Evolutionary conservation across 2,797 vertebrate genomes (phyloP).

Genomic region (Neosalanx taihuensis): DNA sequence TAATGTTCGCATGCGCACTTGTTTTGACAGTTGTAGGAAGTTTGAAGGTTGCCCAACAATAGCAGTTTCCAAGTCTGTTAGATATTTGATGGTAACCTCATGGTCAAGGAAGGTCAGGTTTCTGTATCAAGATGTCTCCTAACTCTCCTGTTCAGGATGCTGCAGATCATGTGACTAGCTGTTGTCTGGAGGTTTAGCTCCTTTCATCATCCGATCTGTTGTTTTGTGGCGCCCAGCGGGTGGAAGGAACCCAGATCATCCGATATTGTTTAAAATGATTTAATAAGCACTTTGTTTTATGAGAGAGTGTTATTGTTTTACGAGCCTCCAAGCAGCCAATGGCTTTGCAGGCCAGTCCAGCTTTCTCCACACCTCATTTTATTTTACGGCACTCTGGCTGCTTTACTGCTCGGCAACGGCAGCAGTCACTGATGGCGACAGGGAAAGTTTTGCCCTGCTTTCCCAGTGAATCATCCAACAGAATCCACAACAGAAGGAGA

Average conservation of each 20-base stretch:
- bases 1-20: background rate
- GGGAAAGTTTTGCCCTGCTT: slow-evolving; percentile 56
- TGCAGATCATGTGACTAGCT: slow-evolving; percentile 51
- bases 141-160: background rate
- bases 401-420: slow-evolving; percentile 63
- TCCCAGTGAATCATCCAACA: slow-evolving; percentile 56
- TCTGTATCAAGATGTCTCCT: background rate
- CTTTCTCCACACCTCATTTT: slow-evolving; percentile 70
- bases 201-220: slow-evolving; percentile 43
- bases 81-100: background rate
- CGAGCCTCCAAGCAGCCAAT: slow-evolving; percentile 58
- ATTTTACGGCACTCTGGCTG: slow-evolving; percentile 66
- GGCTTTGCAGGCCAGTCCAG: slow-evolving; percentile 66
- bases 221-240: slow-evolving; percentile 32
- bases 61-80: background rate
- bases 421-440: slow-evolving; percentile 52
- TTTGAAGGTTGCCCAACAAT: background rate
- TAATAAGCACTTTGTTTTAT: slow-evolving; percentile 78
- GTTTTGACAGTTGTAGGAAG: background rate
- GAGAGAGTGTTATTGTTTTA: slow-evolving; percentile 72
- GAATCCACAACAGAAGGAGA: slow-evolving; percentile 25
- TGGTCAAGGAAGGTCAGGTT: background rate
- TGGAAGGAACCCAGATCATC: slow-evolving; percentile 45
- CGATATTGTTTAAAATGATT: slow-evolving; percentile 74
- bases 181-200: slow-evolving; percentile 49